A percentile compares a stretch with the other conserved stretches of the same genome.
Conservation (phyloP, 2,797 vertebrate species). For the Argya squamiceps region DNA sequence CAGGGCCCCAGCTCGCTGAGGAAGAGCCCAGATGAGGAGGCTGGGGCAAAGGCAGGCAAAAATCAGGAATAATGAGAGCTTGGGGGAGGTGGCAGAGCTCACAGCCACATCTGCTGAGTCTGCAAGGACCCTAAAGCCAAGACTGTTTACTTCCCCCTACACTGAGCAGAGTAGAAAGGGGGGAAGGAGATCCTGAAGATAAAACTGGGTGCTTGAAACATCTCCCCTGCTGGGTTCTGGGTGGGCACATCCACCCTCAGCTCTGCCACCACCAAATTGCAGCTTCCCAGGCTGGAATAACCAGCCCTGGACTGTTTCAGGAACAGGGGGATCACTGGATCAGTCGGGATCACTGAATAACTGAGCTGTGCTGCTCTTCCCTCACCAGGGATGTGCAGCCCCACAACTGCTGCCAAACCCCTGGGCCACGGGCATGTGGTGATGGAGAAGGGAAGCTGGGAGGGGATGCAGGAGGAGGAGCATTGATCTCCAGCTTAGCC, state of each 20-base stretch:
- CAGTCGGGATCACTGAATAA: background rate
- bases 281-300: background rate
- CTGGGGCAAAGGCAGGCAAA: background rate
- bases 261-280: background rate
- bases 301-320: rapidly evolving
- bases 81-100: background rate
- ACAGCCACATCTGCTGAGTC: background rate
- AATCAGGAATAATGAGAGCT: background rate
- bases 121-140: background rate
- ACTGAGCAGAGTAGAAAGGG: background rate
- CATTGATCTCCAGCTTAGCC: slow-evolving; percentile 48
- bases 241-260: background rate
- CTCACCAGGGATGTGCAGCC: background rate
- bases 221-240: background rate
- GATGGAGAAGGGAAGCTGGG: background rate
- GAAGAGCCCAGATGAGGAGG: background rate
- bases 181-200: background rate
- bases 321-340: background rate
- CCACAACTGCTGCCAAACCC: background rate
- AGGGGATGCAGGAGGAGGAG: background rate
- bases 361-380: background rate
- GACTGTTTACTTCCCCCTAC: background rate
- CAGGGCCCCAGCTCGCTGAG: background rate
- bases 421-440: rapidly evolving
- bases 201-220: background rate